Evolutionary conservation across 2,113 vertebrate species (phyloP), one percentile per base, ranked within the genome.

Genomic region (Bagarius yarrelli): DNA sequence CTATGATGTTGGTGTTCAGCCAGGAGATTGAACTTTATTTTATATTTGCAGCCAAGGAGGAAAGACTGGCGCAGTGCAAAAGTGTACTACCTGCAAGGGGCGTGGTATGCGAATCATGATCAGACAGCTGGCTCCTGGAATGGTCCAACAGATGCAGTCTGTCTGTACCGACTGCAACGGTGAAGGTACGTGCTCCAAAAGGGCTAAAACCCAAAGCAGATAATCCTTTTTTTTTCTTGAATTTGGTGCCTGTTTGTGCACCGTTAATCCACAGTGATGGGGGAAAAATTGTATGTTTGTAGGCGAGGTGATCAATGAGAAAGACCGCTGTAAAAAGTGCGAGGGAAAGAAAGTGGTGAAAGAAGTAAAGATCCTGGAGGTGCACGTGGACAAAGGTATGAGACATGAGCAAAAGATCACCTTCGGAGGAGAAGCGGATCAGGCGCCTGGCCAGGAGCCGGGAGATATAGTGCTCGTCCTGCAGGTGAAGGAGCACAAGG

Each of bases 141-240:
- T 99, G 98, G 98, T 99, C 27, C 97, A 99, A 88, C 97, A 99
- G 93, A 98, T 99, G 97, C 97, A 99, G 91, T 98, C 98, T 2
- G 96, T 99, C 70, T 99, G 98, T 78, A 96, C 97, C 23, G 97
- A 99, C 85, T 99, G 98, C 90, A 98, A 94, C 3, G 98, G 98
- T 88, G 98, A 99, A 94, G 98, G 97, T 99, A 93, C 86, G 85
- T 60, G 67, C 23, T 52, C 25, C 8, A 30, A 19, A 12, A 30
- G 9, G 4, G n/a, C 3, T 52, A 2, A 47, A 47, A 8, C 19
- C 32, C 63, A 36, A 14, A 60, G 15, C 27, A 23, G 25, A 25
- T 11, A n/a, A 44, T 21, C n/a, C 5, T 44, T 18, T n/a, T n/a
- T 66, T 40, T 0, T 23, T 40, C 0, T 23, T 5, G 11, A n/a